Evolutionary conservation across 1,140 invertebrate genomes (phyloP).

Genomic region (Triops cancriformis): DNA sequence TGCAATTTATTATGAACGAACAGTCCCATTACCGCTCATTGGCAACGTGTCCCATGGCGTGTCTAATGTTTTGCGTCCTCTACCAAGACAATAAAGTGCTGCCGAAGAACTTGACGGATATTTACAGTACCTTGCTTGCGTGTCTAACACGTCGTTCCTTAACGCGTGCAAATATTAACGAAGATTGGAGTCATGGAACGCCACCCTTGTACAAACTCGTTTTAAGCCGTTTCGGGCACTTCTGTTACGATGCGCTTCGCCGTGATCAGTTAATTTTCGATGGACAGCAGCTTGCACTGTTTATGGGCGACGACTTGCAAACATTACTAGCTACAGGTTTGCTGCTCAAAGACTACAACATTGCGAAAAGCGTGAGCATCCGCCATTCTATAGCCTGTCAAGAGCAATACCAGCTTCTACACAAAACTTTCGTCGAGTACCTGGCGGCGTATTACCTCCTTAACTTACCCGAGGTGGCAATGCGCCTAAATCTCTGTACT

Average conservation of each 20-base stretch:
- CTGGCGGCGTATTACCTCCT: constrained; percentile 18
- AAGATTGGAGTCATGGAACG: neutral
- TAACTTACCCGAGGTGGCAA: neutral
- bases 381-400: neutral
- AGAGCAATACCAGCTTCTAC: constrained; percentile 18
- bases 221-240: constrained; percentile 30
- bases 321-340: constrained; percentile 23
- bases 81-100: constrained; percentile 29
- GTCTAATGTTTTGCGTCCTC: constrained; percentile 33
- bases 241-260: constrained; percentile 31
- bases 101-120: constrained; percentile 20
- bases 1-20: constrained; percentile 29
- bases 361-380: neutral
- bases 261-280: constrained; percentile 31
- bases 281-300: constrained; percentile 29
- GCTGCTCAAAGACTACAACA: constrained; percentile 22
- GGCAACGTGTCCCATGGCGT: constrained; percentile 31
- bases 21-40: constrained; percentile 30
- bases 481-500: neutral
- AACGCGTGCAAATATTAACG: neutral
- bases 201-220: constrained; percentile 21
- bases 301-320: neutral
- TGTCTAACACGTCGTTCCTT: constrained; percentile 21
- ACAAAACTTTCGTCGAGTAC: constrained; percentile 17
- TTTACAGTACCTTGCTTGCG: constrained; percentile 21